Evolutionary conservation across 2,888 invertebrate species (phyloP), one percentile per base, ranked within the genome.

Genomic region (Pilophorus perplexus): DNA sequence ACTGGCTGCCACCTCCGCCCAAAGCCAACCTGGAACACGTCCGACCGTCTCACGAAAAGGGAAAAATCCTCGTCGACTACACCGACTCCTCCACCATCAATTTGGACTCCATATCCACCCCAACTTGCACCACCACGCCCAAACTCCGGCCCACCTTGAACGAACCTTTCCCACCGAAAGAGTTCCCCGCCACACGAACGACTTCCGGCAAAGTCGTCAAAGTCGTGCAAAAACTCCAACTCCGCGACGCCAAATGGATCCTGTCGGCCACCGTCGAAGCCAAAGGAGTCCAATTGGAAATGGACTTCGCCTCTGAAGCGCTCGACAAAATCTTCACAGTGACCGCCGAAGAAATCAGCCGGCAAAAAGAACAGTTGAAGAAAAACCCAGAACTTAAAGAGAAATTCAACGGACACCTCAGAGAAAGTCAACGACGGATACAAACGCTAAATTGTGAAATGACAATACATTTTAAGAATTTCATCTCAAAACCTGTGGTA

Each of bases 271-370:
- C 54, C 8, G 55, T 70, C 22, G 20, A 46, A 14, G 60, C 60
- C 8, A 67, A 48, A 62, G 67, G 68, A n/a, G 54, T 66, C n/a
- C 64, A 70, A 60, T 10, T 68, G 2, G 68, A 70, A 42, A 64
- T 68, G 16, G 64, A 66, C 37, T 70, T 70, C 62, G 42, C 52
- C 5, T 66, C 68, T 10, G 40, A 71, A 62, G 66, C 55, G 12
- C 55, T 71, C 14, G 70, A 71, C 54, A 68, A 70, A 68, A 59
- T 71, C 14, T 70, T 71, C 46, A 67, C 66, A 2, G 48, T 70
- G 16, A 66, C 69, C 6, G 70, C 69, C 10, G 66, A 68, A n/a
- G 71, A 70, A 42, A 44, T 70, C 18, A 50, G 57, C 18, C 55
- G 68, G 48, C 50, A 66, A 33, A 59, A 66, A 48, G 38, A 62